Percentiles rank a stretch among this genome's conserved stretches.
Evolutionary conservation across 1,140 invertebrate species (phyloP).

Genomic region (Acromyrmex echinatior): DNA sequence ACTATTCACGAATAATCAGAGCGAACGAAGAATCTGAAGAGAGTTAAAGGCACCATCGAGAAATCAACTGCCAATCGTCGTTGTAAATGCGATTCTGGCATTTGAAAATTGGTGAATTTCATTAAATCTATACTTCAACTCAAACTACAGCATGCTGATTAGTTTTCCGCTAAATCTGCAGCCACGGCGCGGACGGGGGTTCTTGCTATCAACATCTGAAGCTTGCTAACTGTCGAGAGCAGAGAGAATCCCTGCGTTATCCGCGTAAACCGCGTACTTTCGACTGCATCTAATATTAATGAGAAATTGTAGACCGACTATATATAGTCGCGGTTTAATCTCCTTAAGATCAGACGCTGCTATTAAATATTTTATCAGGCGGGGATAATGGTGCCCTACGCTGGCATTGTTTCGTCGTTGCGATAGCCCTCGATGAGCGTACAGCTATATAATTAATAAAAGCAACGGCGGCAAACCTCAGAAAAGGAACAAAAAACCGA

Average conservation of each 20-base stretch:
- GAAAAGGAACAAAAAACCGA: conserved; percentile 43
- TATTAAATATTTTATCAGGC: conserved; percentile 71
- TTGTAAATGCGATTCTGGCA: background rate
- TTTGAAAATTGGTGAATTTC: conserved; percentile 42
- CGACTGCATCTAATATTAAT: conserved; percentile 71
- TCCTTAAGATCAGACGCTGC: conserved; percentile 72
- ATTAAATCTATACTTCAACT: conserved; percentile 61
- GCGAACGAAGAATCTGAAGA: conserved; percentile 16
- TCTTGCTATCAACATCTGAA: background rate
- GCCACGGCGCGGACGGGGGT: background rate
- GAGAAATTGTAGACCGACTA: conserved; percentile 60
- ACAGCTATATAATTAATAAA: conserved; percentile 74
- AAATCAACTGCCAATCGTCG: background rate
- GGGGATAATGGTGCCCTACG: conserved; percentile 63
- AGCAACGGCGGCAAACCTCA: conserved; percentile 27
- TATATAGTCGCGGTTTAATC: conserved; percentile 63
- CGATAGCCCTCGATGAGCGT: conserved; percentile 37
- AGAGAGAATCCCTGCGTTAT: conserved; percentile 15
- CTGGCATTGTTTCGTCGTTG: conserved; percentile 62
- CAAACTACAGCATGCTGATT: conserved; percentile 46
- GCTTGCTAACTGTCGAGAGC: conserved; percentile 23
- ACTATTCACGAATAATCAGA: conserved; percentile 17
- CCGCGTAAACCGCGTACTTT: conserved; percentile 62
- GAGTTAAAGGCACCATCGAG: conserved; percentile 3
- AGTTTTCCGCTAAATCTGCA: conserved; percentile 50